Percentiles rank a stretch among this genome's conserved stretches.
phyloP scores from a whole-genome alignment of 2,113 vertebrate species.

The Pseudopipra pipra region DNA sequence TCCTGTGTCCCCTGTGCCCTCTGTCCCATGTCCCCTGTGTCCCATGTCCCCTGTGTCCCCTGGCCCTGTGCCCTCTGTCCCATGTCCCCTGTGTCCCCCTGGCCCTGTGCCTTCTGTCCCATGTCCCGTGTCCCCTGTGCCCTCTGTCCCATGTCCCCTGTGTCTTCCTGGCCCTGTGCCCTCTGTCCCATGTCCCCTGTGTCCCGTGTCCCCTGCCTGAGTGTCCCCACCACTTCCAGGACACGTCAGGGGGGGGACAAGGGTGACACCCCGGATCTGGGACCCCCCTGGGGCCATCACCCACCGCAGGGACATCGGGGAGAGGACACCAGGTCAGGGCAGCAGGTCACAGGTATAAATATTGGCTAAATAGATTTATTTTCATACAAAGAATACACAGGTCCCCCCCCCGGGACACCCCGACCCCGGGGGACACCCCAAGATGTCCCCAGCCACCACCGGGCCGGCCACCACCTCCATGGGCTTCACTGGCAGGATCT shows the following conservation, averaged over 20 bases:
- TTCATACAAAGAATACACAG: conserved; percentile 72
- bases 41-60: not conserved
- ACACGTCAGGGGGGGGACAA: not conserved
- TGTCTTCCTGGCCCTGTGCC: too few relatives aligned
- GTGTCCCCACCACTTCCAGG: not conserved
- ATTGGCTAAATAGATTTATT: conserved; percentile 76
- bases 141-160: not conserved
- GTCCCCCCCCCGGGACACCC: not conserved
- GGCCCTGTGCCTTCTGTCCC: not conserved
- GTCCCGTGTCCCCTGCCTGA: not conserved
- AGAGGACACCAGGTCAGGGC: not conserved
- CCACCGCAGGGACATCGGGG: accelerated
- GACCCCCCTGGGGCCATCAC: not conserved
- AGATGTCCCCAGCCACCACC: not conserved
- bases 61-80: too few relatives aligned
- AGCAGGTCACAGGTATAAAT: conserved; percentile 33
- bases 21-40: too few relatives aligned
- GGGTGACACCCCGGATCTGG: not conserved
- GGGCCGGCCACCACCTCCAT: accelerated
- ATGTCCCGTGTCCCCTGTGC: not conserved
- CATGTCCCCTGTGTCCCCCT: not conserved
- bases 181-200: not conserved
- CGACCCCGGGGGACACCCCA: accelerated
- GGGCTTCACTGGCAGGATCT: not conserved
- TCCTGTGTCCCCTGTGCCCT: too few relatives aligned